Evolutionary conservation across 2,113 vertebrate genomes (phyloP).

Genomic region (Cheirogaleus medius): DNA sequence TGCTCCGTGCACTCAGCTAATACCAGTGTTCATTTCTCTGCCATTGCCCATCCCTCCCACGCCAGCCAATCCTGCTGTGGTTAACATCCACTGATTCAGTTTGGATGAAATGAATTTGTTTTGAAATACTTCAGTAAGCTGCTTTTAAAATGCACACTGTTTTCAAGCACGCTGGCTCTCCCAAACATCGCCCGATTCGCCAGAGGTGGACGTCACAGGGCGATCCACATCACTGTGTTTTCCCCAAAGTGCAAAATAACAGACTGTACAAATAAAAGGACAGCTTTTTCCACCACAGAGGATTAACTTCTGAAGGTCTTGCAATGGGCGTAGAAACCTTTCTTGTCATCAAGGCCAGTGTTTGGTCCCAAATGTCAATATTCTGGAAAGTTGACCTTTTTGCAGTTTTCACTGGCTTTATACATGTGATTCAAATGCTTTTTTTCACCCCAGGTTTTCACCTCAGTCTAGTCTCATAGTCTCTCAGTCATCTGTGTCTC

Average conservation of each 20-base stretch:
- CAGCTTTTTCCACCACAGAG: not conserved
- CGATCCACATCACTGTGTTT: not conserved
- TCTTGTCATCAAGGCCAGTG: not conserved
- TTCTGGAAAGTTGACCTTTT: not conserved
- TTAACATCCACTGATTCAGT: not conserved
- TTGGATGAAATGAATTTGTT: not conserved
- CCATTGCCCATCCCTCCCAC: not conserved
- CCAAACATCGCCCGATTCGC: not conserved
- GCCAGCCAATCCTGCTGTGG: not conserved
- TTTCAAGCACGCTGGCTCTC: not conserved
- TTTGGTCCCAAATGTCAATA: conserved; percentile 16
- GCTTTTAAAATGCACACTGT: not conserved
- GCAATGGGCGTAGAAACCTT: not conserved
- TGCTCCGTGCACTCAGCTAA: fast-evolving
- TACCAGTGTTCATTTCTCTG: not conserved
- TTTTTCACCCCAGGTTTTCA: not conserved
- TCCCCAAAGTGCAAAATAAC: not conserved
- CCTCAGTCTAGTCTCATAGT: not conserved
- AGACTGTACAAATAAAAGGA: not conserved
- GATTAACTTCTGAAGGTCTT: conserved; percentile 25
- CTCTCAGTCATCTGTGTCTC: not conserved
- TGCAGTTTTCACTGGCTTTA: not conserved
- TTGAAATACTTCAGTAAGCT: conserved; percentile 30
- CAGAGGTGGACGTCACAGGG: not conserved
- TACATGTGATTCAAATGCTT: not conserved